Conservation (phyloP, 2,888 invertebrate genomes). For the Rhogogaster chlorosoma region DNA sequence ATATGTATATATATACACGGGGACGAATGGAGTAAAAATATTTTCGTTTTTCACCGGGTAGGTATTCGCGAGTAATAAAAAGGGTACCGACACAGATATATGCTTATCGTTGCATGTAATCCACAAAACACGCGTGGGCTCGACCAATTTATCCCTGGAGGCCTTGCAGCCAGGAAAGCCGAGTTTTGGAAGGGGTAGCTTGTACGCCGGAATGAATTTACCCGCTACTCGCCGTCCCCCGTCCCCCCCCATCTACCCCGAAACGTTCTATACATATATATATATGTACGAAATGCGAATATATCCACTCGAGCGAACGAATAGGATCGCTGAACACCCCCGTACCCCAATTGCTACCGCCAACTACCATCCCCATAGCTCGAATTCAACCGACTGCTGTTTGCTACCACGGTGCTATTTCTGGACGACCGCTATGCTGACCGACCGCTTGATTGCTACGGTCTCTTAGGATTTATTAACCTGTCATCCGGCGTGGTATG, state of each 20-base stretch:
- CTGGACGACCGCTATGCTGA: neutral
- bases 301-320: conserved; percentile 30
- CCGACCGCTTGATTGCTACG: conserved; percentile 1
- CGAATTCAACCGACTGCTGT: neutral
- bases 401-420: conserved; percentile 25
- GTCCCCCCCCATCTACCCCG: conserved; percentile 56
- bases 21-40: conserved; percentile 43
- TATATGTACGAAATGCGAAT: conserved; percentile 21
- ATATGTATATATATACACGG: neutral
- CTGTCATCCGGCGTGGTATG: conserved; percentile 64
- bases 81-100: conserved; percentile 23
- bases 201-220: conserved; percentile 76
- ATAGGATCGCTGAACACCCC: conserved; percentile 14
- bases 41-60: conserved; percentile 30
- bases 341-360: neutral
- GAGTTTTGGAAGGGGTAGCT: conserved; percentile 65
- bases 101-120: conserved; percentile 74
- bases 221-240: conserved; percentile 58
- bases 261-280: neutral
- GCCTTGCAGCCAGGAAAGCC: conserved; percentile 63
- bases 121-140: conserved; percentile 74
- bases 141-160: conserved; percentile 76
- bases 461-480: conserved; percentile 71
- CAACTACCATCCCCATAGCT: neutral
- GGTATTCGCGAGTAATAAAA: conserved; percentile 14